These are phyloP conservation scores for Alexandromys fortis DNA, from an alignment of 2,113 vertebrate species.

Conservation along the genomic window DNA sequence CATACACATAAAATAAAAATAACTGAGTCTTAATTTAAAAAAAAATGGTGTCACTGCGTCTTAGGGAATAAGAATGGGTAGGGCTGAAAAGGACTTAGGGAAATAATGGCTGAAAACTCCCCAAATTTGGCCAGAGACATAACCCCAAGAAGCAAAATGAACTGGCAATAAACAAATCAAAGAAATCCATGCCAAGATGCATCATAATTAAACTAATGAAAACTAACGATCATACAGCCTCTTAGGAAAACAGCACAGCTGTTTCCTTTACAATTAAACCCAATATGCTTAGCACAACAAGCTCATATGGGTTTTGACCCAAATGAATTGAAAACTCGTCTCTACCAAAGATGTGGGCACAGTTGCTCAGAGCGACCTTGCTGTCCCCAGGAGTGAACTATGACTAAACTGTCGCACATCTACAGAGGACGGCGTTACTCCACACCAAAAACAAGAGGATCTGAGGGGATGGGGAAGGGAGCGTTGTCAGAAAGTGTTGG, in stretches of 20 bases:
- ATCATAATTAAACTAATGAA: constrained; percentile 33
- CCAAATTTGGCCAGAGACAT: constrained; percentile 10
- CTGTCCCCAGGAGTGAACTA: not conserved
- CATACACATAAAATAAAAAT: not conserved
- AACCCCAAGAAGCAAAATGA: constrained; percentile 35
- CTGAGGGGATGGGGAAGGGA: not conserved
- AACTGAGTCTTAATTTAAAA: not conserved
- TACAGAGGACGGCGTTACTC: not conserved
- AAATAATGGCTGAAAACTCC: constrained; percentile 13
- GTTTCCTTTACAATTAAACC: constrained; percentile 1
- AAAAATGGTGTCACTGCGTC: not conserved
- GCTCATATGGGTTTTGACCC: not conserved
- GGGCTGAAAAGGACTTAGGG: not conserved
- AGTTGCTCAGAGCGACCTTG: not conserved
- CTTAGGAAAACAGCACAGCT: not conserved
- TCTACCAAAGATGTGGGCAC: not conserved
- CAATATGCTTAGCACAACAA: not conserved
- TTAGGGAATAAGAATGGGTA: not conserved
- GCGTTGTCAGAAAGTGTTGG: not conserved
- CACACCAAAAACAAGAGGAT: not conserved
- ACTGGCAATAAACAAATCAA: not conserved
- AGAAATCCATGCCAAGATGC: not conserved
- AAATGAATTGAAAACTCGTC: not conserved
- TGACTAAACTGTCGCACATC: not conserved
- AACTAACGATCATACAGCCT: not conserved